Evolutionary conservation across 2,888 invertebrate species (phyloP).

Genomic region (Nudaria mundana): DNA sequence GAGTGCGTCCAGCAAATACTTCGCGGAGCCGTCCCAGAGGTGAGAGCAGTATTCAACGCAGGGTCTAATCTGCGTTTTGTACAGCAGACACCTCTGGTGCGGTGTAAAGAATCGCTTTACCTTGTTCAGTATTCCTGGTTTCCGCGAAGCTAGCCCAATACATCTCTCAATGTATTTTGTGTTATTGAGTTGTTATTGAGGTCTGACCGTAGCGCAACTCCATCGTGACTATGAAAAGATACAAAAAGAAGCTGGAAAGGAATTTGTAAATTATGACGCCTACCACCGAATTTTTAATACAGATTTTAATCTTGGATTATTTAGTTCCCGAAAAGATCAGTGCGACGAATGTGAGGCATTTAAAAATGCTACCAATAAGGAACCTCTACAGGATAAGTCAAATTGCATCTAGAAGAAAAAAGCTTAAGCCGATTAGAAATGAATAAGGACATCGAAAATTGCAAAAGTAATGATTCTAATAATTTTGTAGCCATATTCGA

Average conservation of each 20-base stretch:
- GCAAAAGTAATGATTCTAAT: too few relatives aligned
- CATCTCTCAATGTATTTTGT: too few relatives aligned
- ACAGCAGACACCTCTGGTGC: too few relatives aligned
- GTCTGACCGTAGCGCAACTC: not conserved
- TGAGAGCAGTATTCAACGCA: too few relatives aligned
- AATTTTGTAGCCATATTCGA: too few relatives aligned
- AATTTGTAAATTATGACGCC: not conserved
- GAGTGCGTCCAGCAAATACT: too few relatives aligned
- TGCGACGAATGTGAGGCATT: constrained; percentile 1
- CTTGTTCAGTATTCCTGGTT: too few relatives aligned
- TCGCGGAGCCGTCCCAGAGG: too few relatives aligned
- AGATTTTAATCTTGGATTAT: constrained; percentile 5
- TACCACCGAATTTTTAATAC: constrained; percentile 4
- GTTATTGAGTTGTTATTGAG: too few relatives aligned
- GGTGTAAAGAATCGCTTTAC: too few relatives aligned
- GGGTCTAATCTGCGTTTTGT: too few relatives aligned
- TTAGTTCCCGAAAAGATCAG: not conserved
- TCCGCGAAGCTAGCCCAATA: too few relatives aligned
- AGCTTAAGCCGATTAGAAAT: constrained; percentile 1
- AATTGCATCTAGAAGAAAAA: constrained; percentile 5
- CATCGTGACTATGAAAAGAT: not conserved
- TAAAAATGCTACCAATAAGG: not conserved
- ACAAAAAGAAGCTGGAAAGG: not conserved
- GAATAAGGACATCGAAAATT: not conserved
- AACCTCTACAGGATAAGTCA: not conserved